phyloP scores from a whole-genome alignment of 1,140 invertebrate genomes.

The Hylaeus anthracinus region DNA sequence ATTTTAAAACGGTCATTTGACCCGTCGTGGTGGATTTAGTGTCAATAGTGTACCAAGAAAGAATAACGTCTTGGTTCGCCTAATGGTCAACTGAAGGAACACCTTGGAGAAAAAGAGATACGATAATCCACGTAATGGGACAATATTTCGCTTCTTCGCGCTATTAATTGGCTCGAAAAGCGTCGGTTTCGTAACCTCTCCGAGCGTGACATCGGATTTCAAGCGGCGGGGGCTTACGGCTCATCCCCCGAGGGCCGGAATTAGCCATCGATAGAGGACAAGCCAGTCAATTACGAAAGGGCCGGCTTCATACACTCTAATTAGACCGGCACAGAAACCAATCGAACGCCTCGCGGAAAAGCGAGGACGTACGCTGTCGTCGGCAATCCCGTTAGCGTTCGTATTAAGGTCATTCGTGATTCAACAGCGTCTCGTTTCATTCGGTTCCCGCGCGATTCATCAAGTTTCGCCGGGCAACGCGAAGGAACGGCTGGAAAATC shows the following conservation, averaged over 20 bases:
- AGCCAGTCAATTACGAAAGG: conserved; percentile 47
- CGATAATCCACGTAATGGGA: background rate
- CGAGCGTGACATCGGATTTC: conserved; percentile 40
- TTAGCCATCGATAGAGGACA: conserved; percentile 49
- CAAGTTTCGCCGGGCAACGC: background rate
- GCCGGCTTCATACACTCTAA: conserved; percentile 49
- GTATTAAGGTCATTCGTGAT: conserved; percentile 43
- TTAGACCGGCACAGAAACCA: conserved; percentile 54
- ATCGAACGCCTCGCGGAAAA: conserved; percentile 50
- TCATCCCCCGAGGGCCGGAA: conserved; percentile 35
- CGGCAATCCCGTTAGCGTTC: conserved; percentile 54
- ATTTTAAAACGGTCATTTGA: too few relatives aligned
- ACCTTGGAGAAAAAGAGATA: background rate
- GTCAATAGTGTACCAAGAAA: too few relatives aligned
- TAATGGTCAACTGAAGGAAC: background rate
- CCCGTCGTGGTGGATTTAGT: too few relatives aligned
- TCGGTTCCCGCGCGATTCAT: conserved; percentile 8
- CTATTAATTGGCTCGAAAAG: conserved; percentile 44
- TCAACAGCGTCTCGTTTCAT: conserved; percentile 10
- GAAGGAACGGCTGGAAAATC: background rate
- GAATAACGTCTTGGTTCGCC: too few relatives aligned
- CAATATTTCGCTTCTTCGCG: conserved; percentile 17
- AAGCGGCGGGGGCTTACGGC: conserved; percentile 32
- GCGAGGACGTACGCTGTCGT: conserved; percentile 36
- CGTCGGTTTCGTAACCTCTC: conserved; percentile 31